Percentiles rank a stretch among this genome's conserved stretches.
phyloP scores from a whole-genome alignment of 2,113 vertebrate genomes.

The Hydrochoerus hydrochaeris region DNA sequence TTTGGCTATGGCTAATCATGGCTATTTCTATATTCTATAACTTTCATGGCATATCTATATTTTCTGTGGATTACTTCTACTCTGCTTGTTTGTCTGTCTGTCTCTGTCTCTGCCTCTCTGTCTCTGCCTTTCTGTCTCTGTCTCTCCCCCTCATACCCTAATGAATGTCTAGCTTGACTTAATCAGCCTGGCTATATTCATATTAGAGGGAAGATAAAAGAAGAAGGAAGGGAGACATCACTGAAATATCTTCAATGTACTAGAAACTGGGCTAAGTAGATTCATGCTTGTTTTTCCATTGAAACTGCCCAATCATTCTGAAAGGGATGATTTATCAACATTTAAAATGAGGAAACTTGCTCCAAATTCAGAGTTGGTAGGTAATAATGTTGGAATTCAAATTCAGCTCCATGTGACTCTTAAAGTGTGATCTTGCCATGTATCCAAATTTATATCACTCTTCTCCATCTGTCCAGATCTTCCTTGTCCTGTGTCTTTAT shows the following conservation, averaged over 20 bases:
- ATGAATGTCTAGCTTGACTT: neutral
- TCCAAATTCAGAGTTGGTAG: conserved; percentile 2
- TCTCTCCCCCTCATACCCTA: neutral
- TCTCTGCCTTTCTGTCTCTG: neutral
- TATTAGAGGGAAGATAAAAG: neutral
- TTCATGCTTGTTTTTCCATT: conserved; percentile 15
- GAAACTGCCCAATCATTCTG: neutral
- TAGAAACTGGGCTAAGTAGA: neutral
- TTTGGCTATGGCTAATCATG: neutral
- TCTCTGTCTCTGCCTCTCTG: neutral
- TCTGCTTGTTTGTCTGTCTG: neutral
- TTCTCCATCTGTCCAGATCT: conserved; percentile 16
- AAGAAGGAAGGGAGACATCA: neutral
- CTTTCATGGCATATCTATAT: neutral
- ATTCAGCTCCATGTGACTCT: neutral
- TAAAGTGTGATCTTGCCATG: neutral
- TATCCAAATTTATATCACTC: neutral
- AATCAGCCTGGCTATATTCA: neutral
- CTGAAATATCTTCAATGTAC: neutral
- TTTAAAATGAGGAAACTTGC: conserved; percentile 22
- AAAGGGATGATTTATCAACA: neutral
- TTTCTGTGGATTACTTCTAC: neutral
- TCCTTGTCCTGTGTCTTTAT: neutral
- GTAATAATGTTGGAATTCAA: neutral
- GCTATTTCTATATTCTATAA: neutral